These are phyloP conservation scores for Halcyon smyrnensis DNA, from an alignment of 2,797 vertebrate genomes.

Conservation along the genomic window DNA sequence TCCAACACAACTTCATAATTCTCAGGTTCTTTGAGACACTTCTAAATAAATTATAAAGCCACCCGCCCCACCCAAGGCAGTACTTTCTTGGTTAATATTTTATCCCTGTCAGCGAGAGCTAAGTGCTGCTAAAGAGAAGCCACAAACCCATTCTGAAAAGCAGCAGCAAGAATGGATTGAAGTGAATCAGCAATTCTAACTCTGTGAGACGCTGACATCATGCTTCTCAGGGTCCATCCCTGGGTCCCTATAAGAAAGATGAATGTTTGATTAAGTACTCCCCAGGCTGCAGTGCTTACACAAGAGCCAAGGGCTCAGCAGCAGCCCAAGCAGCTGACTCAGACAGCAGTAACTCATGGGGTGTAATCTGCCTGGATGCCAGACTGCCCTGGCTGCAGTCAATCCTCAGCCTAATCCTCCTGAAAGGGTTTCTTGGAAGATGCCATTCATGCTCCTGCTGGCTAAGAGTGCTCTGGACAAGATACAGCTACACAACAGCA, in stretches of 20 bases:
- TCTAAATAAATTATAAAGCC: not conserved
- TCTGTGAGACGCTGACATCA: not conserved
- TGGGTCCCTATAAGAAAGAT: not conserved
- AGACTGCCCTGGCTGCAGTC: slow-evolving; percentile 16
- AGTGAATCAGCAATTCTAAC: slow-evolving; percentile 49
- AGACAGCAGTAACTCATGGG: not conserved
- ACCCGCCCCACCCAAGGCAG: not conserved
- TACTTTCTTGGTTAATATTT: not conserved
- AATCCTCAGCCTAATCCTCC: not conserved
- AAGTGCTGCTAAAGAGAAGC: not conserved
- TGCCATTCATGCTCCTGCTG: not conserved
- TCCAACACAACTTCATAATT: not conserved
- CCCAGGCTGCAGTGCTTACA: slow-evolving; percentile 7
- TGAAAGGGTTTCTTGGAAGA: not conserved
- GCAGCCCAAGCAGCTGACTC: slow-evolving; percentile 43
- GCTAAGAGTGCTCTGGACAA: not conserved
- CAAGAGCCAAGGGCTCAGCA: slow-evolving; percentile 19
- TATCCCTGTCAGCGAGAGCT: not conserved
- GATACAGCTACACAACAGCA: not conserved
- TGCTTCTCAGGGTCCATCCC: slow-evolving; percentile 8
- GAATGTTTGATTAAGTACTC: slow-evolving; percentile 46
- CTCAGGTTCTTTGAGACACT: not conserved
- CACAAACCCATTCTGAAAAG: slow-evolving; percentile 30
- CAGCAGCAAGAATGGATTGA: not conserved
- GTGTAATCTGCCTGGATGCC: not conserved